Percentiles rank a stretch among this genome's conserved stretches.
These are phyloP conservation scores for Peromyscus californicus DNA, from an alignment of 2,113 vertebrate genomes.

Conservation along the genomic window DNA sequence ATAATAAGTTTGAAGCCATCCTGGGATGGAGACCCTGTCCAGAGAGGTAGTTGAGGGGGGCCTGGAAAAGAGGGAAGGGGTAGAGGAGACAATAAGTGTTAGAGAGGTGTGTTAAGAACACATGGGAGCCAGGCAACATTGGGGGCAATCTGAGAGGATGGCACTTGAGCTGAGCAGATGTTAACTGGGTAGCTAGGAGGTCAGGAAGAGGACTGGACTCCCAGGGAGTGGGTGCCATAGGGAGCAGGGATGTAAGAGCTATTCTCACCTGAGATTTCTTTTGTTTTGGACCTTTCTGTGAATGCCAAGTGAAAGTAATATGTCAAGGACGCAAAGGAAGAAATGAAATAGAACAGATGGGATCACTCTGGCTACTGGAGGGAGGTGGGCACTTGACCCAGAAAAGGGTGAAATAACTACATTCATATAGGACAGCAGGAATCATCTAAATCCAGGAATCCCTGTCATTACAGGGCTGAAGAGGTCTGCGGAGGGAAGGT, in stretches of 20 bases:
- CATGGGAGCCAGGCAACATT: neutral
- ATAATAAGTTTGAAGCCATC: neutral
- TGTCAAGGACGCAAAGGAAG: slow-evolving; percentile 18
- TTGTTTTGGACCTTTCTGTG: neutral
- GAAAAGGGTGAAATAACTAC: neutral
- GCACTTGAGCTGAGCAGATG: neutral
- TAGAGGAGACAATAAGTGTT: neutral
- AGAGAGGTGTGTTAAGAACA: neutral
- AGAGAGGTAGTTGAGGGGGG: neutral
- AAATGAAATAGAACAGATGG: neutral
- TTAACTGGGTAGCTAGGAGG: neutral
- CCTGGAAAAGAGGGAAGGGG: neutral
- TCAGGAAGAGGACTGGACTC: neutral
- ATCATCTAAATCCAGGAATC: slow-evolving; percentile 7
- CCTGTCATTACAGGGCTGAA: neutral
- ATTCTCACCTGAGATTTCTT: neutral
- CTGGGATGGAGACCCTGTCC: neutral
- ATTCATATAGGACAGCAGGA: neutral
- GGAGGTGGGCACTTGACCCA: neutral
- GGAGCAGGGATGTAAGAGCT: neutral
- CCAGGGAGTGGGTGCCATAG: neutral
- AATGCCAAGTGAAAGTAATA: neutral
- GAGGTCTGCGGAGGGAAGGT: neutral
- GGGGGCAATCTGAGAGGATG: neutral
- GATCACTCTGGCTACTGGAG: neutral